phyloP scores from a whole-genome alignment of 2,888 invertebrate species.

The Zaprionus lineosus region DNA sequence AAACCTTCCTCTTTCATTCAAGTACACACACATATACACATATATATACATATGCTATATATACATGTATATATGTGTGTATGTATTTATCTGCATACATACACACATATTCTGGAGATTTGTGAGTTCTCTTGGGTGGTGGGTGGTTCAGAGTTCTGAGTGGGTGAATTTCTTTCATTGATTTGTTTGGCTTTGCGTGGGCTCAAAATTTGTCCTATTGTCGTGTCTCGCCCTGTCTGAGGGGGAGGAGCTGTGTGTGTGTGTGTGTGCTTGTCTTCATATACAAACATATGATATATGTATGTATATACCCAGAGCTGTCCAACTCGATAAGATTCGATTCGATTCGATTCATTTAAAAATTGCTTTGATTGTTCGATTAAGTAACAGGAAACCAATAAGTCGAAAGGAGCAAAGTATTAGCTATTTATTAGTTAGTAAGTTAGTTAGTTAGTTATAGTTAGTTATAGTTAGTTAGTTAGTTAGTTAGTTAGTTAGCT shows the following conservation, averaged over 20 bases:
- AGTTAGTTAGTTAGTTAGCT: no score
- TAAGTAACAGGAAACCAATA: constrained; percentile 61
- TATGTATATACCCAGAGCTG: no score
- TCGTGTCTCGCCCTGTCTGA: constrained; percentile 22
- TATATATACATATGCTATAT: not conserved
- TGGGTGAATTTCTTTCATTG: constrained; percentile 40
- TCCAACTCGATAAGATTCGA: constrained; percentile 1
- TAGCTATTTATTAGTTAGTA: not conserved
- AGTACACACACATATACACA: not conserved
- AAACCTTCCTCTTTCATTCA: no score
- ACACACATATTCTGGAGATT: constrained; percentile 3
- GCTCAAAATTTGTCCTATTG: constrained; percentile 23
- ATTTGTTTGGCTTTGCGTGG: constrained; percentile 43
- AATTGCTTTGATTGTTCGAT: constrained; percentile 13
- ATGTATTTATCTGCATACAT: not conserved
- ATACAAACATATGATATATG: no score
- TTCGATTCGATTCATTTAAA: constrained; percentile 8
- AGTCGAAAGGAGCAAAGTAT: constrained; percentile 40
- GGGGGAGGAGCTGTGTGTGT: constrained; percentile 6
- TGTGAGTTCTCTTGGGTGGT: constrained; percentile 38
- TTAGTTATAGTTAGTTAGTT: constrained; percentile 3
- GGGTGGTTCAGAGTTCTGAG: constrained; percentile 50
- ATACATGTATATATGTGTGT: not conserved
- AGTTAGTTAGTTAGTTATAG: constrained; percentile 1
- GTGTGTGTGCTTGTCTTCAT: not conserved